Evolutionary conservation across 2,797 vertebrate genomes (phyloP), one percentile per base, ranked within the genome.

Genomic region (Lagodon rhomboides): DNA sequence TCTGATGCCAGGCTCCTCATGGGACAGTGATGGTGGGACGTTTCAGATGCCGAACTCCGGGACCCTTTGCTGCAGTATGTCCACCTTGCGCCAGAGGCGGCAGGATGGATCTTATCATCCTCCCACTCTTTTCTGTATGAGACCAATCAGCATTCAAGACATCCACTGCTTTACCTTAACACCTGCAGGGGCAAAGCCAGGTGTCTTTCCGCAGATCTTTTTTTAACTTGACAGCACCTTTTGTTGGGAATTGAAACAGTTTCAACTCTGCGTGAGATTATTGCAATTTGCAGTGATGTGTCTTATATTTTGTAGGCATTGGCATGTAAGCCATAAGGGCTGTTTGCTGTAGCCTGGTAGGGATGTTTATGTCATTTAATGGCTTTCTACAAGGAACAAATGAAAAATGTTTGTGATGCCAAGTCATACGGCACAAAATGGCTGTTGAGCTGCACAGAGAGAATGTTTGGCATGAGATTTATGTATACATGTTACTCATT

Each of bases 1-100:
- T 86, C 66, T 95, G 86, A 94, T 18, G 44, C 2, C 44, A 17
- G 17, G 22, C 6, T 3, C 34, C 56, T 53, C 10, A 22, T 0
- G 6, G 64, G 73, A 75, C 59, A n/a, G 34, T 10, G 60, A 55
- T 6, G 17, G 15, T 12, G 43, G 44, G 62, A 73, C 12, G 1
- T 46, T 71, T 61, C 16, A 2, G 18, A 79, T 54, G 43, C 55
- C 46, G 64, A 67, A 58, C 23, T 53, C 58, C 18, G 25, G 44
- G 66, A 63, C 34, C 8, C 30, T 79, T 27, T 22, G 59, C 51
- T 60, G 46, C 68, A 41, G 73, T n/a, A 13, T n/a, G 38, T 68
- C n/a, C 20, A 49, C 47, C 51, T 46, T 34, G 44, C 64, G 63
- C 15, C 53, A 34, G 46, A n/a, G 1, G 8, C 67, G 41, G 22